Evolutionary conservation across 2,113 vertebrate species (phyloP), one percentile per base, ranked within the genome.

Genomic region (Zonotrichia leucophrys): DNA sequence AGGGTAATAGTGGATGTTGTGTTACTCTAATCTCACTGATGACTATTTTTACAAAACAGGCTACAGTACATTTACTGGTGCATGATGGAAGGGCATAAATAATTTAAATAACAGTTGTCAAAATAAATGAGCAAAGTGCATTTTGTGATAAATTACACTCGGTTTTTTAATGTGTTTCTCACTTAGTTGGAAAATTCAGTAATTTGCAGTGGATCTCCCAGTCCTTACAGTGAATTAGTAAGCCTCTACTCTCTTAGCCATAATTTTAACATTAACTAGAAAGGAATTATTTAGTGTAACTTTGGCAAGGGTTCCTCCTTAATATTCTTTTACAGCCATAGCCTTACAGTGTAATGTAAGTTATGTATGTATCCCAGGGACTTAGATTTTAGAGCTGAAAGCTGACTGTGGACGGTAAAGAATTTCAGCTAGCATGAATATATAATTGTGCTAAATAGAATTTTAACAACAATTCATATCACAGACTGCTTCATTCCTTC

Each of bases 31-130:
- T 96, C 84, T 94, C 76, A 47, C 91, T 72, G 88, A 91, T 84
- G 72, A 85, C 92, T 96, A 33, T 76, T 96, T 94, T 94, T 92
- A 91, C 89, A 95, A 88, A 95, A 83, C 72, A 92, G 35, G 82
- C 73, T 90, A 91, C 52, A 94, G 89, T 89, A 72, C 84, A 90
- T 90, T 95, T 96, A 91, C 83, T 76, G 79, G 69, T 82, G 73
- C 59, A 37, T 62, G 89, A 83, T 83, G 87, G 91, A 92, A 93
- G 35, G 50, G 42, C 78, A 87, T 97, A 94, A 96, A 95, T 97
- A 97, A 96, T 97, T 97, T 92, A 96, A 95, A 94, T 73, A 95
- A 92, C 87, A 91, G 79, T 96, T 97, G 95, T 97, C 97, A 96
- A 90, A 96, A 96, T 93, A 97, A 90, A 94, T 80, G 88, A 95